Base-by-base conservation (phyloP, 92 coral and sea anemone species). In the Actinostola sp. region DNA sequence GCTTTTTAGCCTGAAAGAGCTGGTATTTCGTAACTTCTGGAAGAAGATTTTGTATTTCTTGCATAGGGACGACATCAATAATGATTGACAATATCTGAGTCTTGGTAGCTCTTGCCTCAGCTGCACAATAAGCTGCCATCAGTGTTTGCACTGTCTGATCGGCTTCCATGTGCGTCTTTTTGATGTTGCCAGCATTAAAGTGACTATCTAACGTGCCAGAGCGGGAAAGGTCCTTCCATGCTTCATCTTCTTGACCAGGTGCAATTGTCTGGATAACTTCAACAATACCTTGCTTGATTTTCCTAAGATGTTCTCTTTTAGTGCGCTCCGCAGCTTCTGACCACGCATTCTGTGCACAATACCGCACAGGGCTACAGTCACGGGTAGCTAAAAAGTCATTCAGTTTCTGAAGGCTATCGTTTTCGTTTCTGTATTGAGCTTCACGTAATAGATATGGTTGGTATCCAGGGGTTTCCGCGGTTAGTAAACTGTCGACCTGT, bases 171-270 rank as follows among this genome's bases (percentile, higher is more conserved):
- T n/a, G 44, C 75, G 27, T 50, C 49, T 43, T 36, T 43, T n/a
- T n/a, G n/a, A n/a, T n/a, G n/a, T n/a, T n/a, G n/a, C n/a, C n/a
- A 49, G 33, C 72, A 53, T 64, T 76, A 54, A 52, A 76, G 12
- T 76, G 82, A 32, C 30, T 26, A 21, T 76, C 79, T 21, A 63
- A 42, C 11, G 15, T 49, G 29, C 72, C 80, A 20, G 76, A 43
- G 19, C 71, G 63, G 16, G 27, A 28, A 56, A 81, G 42, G 27
- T 65, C 75, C n/a, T 38, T 29, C 86, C 86, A 74, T 16, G 33
- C 79, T 57, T 52, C 82, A 67, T 75, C 70, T 82, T 67, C 87
- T 59, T 82, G 77, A 30, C 77, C 82, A 32, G 87, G 82, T 44
- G 82, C 87, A 57, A 75, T 75, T 67, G 87, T 75, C 33, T 76